Evolutionary conservation across 2,113 vertebrate genomes (phyloP).

Genomic region (Phylloscopus whistleri): DNA sequence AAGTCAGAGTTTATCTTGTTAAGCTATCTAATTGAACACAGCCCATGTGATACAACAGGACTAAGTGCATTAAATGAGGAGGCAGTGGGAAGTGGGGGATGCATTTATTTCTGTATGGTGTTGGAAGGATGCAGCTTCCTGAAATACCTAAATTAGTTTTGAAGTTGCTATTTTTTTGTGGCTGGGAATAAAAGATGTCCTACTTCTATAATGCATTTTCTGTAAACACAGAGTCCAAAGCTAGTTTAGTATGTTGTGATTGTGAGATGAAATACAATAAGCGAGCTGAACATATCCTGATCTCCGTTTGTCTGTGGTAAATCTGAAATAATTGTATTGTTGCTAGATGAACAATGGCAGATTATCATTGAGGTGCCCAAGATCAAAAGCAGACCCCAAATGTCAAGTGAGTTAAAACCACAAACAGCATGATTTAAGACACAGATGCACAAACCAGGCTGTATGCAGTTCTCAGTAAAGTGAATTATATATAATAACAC

Average conservation of each 20-base stretch:
- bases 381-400: conserved; percentile 22
- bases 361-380: background rate
- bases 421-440: conserved; percentile 56
- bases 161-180: conserved; percentile 7
- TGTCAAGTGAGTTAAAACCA: conserved; percentile 41
- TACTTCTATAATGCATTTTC: background rate
- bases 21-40: conserved; percentile 75
- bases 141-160: background rate
- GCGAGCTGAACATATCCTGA: background rate
- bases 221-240: background rate
- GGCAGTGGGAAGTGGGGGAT: background rate
- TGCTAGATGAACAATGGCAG: background rate
- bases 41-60: conserved; percentile 53
- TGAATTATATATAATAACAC: conserved; percentile 75
- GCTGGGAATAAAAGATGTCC: background rate
- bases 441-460: conserved; percentile 49
- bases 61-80: conserved; percentile 62
- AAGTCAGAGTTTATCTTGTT: conserved; percentile 75
- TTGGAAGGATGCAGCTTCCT: background rate
- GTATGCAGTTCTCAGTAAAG: conserved; percentile 63
- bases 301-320: background rate
- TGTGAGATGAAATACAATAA: background rate
- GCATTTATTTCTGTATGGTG: background rate
- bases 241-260: background rate
- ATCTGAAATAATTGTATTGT: background rate